phyloP scores from a whole-genome alignment of 1,140 invertebrate species.

The Philaenus spumarius region DNA sequence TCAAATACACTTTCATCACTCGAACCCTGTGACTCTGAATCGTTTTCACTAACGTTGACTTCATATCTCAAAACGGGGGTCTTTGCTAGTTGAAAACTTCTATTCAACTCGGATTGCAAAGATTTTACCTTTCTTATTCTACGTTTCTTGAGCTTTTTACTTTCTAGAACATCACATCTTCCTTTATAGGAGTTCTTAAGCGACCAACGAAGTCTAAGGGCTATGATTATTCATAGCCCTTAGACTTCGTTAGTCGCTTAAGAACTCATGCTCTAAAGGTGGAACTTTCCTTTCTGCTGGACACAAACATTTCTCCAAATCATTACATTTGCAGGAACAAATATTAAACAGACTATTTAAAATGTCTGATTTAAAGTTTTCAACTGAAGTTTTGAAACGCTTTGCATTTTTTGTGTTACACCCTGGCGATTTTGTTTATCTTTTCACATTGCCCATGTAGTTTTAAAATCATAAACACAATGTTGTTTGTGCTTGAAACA shows the following conservation, averaged over 20 bases:
- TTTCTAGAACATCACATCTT: background rate
- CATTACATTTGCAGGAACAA: constrained; percentile 5
- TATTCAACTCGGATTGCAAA: background rate
- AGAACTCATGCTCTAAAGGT: background rate
- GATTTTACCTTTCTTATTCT: background rate
- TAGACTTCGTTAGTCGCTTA: no score
- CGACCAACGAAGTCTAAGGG: no score
- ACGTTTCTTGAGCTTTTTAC: background rate
- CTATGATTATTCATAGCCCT: no score
- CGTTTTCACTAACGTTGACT: background rate
- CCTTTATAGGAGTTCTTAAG: background rate
- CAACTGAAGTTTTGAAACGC: background rate
- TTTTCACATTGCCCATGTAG: background rate
- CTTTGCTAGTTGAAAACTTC: background rate
- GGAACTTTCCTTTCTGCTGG: background rate
- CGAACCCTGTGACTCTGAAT: no score
- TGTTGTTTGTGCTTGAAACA: background rate
- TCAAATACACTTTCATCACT: background rate
- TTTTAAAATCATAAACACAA: constrained; percentile 1
- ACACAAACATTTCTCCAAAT: background rate
- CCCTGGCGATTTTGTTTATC: background rate
- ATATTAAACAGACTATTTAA: background rate
- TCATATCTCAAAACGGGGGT: background rate
- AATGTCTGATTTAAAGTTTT: background rate
- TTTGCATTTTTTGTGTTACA: background rate